Conservation (phyloP, 2,888 invertebrate species). For the Oxycera nigricornis region DNA sequence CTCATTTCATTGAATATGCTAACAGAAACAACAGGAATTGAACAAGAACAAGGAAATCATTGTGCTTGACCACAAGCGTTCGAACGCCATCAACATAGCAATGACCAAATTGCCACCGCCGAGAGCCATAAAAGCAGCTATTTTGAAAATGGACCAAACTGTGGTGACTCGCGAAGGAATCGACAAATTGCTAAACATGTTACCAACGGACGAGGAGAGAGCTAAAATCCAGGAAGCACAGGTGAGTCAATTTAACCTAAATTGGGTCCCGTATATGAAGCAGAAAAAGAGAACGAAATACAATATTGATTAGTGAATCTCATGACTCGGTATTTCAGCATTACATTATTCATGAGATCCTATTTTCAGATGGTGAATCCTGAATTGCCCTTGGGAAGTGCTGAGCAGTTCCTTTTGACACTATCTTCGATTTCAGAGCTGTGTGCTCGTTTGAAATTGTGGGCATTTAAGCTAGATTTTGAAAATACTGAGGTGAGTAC, state of each 20-base stretch:
- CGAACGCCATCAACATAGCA: conserved; percentile 99
- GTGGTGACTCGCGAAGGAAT: conserved; percentile 98
- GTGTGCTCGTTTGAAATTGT: conserved; percentile 89
- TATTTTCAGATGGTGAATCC: conserved; percentile 58
- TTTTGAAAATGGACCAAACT: conserved; percentile 98
- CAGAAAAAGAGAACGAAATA: background rate
- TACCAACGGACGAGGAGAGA: conserved; percentile 96
- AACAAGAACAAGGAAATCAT: conserved; percentile 90
- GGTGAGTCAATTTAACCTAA: conserved; percentile 49
- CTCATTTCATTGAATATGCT: too few species aligned
- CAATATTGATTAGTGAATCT: background rate
- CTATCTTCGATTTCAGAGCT: conserved; percentile 95
- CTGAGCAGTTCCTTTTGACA: conserved; percentile 98
- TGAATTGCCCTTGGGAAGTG: conserved; percentile 74
- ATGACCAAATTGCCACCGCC: conserved; percentile 99
- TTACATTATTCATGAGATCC: conserved; percentile 15
- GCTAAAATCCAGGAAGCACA: conserved; percentile 97
- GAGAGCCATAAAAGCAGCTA: conserved; percentile 97
- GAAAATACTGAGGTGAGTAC: conserved; percentile 90
- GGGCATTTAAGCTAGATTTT: conserved; percentile 99
- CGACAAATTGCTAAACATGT: conserved; percentile 96
- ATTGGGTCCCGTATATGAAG: too few species aligned
- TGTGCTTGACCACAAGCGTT: conserved; percentile 94
- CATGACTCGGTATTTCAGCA: too few species aligned
- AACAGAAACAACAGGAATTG: conserved; percentile 81